Conservation (phyloP, 2,888 invertebrate genomes). For the Caenorhabditis panamensis region DNA sequence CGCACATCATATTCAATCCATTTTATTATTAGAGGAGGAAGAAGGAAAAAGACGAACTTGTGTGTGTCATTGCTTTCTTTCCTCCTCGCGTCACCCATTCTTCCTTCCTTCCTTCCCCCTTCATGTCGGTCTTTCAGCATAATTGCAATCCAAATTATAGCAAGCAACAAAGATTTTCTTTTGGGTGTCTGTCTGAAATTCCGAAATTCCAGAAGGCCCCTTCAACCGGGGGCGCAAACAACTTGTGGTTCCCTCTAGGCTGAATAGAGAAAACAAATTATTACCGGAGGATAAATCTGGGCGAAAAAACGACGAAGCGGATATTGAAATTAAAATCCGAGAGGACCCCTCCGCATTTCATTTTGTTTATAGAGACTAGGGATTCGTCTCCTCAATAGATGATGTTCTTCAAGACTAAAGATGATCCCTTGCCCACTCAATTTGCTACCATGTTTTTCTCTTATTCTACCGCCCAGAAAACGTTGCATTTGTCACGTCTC, state of each 20-base stretch:
- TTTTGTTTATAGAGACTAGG: not conserved
- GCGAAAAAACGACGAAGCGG: not conserved
- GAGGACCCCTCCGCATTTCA: not conserved
- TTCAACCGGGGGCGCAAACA: slow-evolving; percentile 2
- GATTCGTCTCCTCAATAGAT: not conserved
- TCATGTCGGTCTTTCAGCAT: slow-evolving; percentile 6
- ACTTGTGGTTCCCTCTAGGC: not conserved
- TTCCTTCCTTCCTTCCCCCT: slow-evolving; percentile 14
- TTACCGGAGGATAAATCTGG: slow-evolving; percentile 38
- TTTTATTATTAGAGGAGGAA: slow-evolving; percentile 35
- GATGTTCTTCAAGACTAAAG: not conserved
- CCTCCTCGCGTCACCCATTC: slow-evolving; percentile 7
- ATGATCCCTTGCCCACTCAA: not conserved
- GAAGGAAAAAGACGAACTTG: slow-evolving; percentile 7
- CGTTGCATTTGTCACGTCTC: not conserved
- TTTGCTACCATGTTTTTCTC: not conserved
- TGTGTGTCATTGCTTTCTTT: slow-evolving; percentile 10
- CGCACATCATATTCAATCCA: slow-evolving; percentile 19
- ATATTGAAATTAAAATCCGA: slow-evolving; percentile 24
- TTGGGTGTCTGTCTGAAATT: not conserved
- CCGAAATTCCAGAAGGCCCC: not conserved
- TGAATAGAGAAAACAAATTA: slow-evolving; percentile 30
- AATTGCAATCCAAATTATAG: slow-evolving; percentile 2
- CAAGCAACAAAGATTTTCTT: not conserved
- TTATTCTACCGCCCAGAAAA: not conserved